Evolutionary conservation across 2,888 invertebrate species (phyloP).

Genomic region (Mylabris sibirica): DNA sequence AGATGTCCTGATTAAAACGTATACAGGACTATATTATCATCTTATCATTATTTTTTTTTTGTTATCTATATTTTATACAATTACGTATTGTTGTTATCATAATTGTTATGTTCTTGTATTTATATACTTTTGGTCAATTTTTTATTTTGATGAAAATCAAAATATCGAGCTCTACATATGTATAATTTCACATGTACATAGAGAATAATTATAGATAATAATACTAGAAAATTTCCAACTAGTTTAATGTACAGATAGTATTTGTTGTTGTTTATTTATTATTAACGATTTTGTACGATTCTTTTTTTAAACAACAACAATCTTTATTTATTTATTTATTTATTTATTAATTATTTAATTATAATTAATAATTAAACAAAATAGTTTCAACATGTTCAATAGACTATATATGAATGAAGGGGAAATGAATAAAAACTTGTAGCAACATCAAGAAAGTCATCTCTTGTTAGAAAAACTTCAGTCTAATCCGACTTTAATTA

Average conservation of each 20-base stretch:
- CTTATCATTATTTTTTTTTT: no score
- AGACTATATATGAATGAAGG: background rate
- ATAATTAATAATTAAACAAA: background rate
- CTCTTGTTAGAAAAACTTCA: constrained; percentile 31
- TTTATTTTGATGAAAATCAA: constrained; percentile 43
- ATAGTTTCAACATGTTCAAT: constrained; percentile 12
- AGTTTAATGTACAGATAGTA: constrained; percentile 32
- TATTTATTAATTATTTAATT: constrained; percentile 20
- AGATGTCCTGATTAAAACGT: constrained; percentile 2
- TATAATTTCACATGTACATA: constrained; percentile 34
- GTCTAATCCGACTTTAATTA: constrained; percentile 26
- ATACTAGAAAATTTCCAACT: constrained; percentile 33
- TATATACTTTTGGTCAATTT: constrained; percentile 45
- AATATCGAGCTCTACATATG: constrained; percentile 45
- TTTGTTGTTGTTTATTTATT: constrained; percentile 13
- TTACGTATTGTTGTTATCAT: constrained; percentile 43
- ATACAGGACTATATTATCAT: constrained; percentile 33
- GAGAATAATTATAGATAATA: constrained; percentile 27
- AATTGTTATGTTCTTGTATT: constrained; percentile 45
- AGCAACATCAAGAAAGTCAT: constrained; percentile 34
- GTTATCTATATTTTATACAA: constrained; percentile 42
- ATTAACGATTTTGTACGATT: constrained; percentile 37
- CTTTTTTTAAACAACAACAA: constrained; percentile 24
- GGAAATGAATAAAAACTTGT: constrained; percentile 17
- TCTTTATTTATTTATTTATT: constrained; percentile 26